A percentile compares a stretch with the other conserved stretches of the same genome.
Evolutionary conservation across 2,113 vertebrate genomes (phyloP).

Genomic region (Pelecanus crispus): DNA sequence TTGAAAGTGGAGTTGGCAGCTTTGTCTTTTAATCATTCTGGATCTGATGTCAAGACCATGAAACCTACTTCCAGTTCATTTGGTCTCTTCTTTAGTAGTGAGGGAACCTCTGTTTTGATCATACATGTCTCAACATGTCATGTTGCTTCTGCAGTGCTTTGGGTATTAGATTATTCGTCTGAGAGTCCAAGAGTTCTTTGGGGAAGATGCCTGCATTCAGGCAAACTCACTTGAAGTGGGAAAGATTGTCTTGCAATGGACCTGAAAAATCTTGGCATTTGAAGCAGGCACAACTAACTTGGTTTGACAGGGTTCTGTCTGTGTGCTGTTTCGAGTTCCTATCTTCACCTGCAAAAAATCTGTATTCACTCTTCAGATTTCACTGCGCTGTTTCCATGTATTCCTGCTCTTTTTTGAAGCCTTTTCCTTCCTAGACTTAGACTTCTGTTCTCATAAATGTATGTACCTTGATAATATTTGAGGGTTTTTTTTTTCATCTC

Average conservation of each 20-base stretch:
- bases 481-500: neutral
- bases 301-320: neutral
- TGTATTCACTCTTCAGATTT: neutral
- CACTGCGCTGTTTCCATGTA: neutral
- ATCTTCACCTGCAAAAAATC: neutral
- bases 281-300: neutral
- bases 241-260: neutral
- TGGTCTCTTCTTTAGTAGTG: neutral
- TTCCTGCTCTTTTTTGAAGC: neutral
- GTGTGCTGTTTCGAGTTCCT: neutral
- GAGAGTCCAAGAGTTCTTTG: neutral
- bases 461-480: neutral
- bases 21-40: neutral
- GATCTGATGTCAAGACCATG: neutral
- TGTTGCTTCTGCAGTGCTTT: neutral
- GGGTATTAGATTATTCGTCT: neutral
- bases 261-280: neutral
- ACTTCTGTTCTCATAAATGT: neutral
- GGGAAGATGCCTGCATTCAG: neutral
- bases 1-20: neutral
- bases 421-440: neutral
- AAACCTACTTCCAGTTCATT: neutral
- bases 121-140: fast-evolving
- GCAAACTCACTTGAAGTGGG: neutral
- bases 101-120: neutral